Conservation (phyloP, 2,888 invertebrate species). For the Elmis aenea region DNA sequence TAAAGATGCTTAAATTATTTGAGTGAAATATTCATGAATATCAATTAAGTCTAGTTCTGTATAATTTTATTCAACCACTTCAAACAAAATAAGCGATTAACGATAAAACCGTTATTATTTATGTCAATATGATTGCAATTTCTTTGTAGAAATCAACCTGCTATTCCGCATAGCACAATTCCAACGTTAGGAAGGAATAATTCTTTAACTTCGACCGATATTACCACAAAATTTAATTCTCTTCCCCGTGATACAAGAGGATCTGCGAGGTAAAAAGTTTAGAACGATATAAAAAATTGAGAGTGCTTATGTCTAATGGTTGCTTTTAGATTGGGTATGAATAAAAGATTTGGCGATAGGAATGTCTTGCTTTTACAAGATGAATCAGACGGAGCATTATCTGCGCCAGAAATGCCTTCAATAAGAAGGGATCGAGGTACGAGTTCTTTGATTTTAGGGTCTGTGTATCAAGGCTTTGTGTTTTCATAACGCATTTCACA, state of each 20-base stretch:
- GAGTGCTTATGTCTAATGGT: slow-evolving; percentile 8
- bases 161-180: slow-evolving; percentile 46
- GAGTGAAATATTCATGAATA: no score
- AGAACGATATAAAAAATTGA: slow-evolving; percentile 11
- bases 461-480: no score
- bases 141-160: slow-evolving; percentile 43
- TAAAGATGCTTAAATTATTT: no score
- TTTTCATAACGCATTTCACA: no score
- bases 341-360: slow-evolving; percentile 50
- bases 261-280: slow-evolving; percentile 50
- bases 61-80: no score
- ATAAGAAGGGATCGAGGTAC: slow-evolving; percentile 60
- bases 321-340: slow-evolving; percentile 44
- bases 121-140: no score
- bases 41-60: no score
- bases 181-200: slow-evolving; percentile 46
- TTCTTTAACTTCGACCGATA: slow-evolving; percentile 52
- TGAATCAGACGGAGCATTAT: slow-evolving; percentile 74
- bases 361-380: slow-evolving; percentile 58
- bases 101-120: no score
- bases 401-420: slow-evolving; percentile 74
- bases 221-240: slow-evolving; percentile 67
- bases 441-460: no score
- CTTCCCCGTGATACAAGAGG: slow-evolving; percentile 65
- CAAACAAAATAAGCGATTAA: no score